phyloP scores from a whole-genome alignment of 2,113 vertebrate species.

The Muscicapa adusta region DNA sequence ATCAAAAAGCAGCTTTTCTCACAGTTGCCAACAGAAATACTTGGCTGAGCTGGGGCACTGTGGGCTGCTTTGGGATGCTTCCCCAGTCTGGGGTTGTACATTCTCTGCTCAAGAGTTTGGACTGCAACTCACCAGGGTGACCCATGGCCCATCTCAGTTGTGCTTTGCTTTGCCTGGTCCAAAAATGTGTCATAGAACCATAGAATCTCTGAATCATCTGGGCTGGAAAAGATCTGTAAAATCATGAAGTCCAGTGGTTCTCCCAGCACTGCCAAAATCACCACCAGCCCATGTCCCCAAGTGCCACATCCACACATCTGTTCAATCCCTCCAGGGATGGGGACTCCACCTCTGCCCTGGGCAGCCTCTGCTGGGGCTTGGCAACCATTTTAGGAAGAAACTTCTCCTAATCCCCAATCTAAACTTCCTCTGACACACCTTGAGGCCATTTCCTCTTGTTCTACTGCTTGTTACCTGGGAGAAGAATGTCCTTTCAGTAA shows the following conservation, averaged over 20 bases:
- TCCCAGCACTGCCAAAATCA: neutral
- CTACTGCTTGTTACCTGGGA: neutral
- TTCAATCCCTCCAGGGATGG: neutral
- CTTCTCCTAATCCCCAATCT: neutral
- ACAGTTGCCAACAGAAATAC: neutral
- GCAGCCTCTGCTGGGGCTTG: neutral
- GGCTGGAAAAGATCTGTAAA: neutral
- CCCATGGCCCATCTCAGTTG: neutral
- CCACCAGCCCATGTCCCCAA: neutral
- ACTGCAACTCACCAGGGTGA: neutral
- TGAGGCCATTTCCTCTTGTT: neutral
- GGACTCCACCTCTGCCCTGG: neutral
- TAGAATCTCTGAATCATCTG: neutral
- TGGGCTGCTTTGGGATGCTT: neutral
- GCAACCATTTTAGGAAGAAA: neutral
- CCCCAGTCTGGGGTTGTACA: rapidly evolving
- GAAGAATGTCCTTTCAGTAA: neutral
- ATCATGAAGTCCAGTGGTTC: neutral
- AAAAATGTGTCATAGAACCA: neutral
- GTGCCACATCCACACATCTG: neutral
- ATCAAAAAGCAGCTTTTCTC: neutral
- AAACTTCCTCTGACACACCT: neutral
- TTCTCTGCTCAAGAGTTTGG: neutral
- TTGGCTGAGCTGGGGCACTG: neutral
- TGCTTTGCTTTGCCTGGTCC: neutral